Conservation (phyloP, 2,797 vertebrate species). For the Phalloptychus januarius region DNA sequence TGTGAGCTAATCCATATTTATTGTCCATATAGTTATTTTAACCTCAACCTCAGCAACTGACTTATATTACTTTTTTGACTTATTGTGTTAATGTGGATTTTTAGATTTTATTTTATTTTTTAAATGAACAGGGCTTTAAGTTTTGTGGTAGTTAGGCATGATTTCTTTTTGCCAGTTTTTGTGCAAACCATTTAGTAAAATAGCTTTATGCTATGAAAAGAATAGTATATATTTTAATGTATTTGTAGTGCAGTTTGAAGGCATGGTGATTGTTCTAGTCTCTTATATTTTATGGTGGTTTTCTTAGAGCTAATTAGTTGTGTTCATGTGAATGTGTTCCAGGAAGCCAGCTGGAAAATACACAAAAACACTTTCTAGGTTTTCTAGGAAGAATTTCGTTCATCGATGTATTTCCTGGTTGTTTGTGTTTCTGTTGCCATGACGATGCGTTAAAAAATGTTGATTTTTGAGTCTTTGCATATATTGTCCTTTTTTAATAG, state of each 20-base stretch:
- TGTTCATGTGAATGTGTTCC: background rate
- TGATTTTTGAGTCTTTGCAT: background rate
- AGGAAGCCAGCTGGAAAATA: background rate
- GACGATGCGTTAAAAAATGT: constrained; percentile 11
- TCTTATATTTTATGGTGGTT: constrained; percentile 19
- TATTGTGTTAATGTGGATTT: background rate
- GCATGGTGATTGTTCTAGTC: constrained; percentile 19
- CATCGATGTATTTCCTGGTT: background rate
- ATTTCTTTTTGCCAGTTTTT: background rate
- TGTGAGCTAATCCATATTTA: background rate
- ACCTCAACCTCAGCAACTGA: too few relatives aligned
- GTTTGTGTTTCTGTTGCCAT: constrained; percentile 30
- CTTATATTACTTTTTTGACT: too few relatives aligned
- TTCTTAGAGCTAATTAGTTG: constrained; percentile 31
- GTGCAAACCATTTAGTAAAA: background rate
- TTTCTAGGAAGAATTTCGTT: background rate
- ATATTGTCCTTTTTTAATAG: constrained; percentile 1
- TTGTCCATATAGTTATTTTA: background rate
- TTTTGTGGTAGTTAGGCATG: background rate
- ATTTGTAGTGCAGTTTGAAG: constrained; percentile 49
- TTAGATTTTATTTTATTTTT: background rate
- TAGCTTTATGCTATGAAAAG: background rate
- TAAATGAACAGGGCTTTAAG: background rate
- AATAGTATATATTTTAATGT: constrained; percentile 11
- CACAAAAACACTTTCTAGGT: background rate